phyloP scores from a whole-genome alignment of 2,113 vertebrate genomes.

The Bolborhynchus lineola region DNA sequence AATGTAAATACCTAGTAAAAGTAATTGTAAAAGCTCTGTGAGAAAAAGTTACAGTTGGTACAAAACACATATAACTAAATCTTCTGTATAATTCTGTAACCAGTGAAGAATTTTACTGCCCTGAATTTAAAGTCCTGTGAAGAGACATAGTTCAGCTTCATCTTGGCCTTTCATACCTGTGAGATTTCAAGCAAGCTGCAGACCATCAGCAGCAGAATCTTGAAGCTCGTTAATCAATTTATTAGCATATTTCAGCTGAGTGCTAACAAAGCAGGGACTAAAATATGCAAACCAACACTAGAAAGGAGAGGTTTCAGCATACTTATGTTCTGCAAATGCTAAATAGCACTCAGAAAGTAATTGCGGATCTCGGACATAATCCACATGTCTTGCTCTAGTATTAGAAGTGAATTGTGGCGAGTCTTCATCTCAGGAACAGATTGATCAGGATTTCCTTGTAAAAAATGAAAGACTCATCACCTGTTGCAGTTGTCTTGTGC shows the following conservation, averaged over 20 bases:
- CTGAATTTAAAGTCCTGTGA: not conserved
- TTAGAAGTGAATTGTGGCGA: not conserved
- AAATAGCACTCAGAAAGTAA: conserved; percentile 32
- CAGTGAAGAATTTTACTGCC: conserved; percentile 3
- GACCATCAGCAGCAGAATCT: not conserved
- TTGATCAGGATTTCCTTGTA: conserved; percentile 21
- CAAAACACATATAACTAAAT: not conserved
- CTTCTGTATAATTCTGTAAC: not conserved
- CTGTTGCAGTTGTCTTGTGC: conserved; percentile 18
- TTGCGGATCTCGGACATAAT: conserved; percentile 3
- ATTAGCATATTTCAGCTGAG: conserved; percentile 9
- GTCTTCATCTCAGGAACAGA: not conserved
- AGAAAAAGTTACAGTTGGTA: not conserved
- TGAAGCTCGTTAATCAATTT: not conserved
- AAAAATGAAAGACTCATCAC: conserved; percentile 12
- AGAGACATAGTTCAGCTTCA: not conserved
- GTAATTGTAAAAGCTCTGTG: not conserved
- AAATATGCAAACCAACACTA: conserved; percentile 10
- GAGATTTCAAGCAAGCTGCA: not conserved
- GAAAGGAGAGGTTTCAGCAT: not conserved
- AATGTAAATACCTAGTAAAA: not conserved
- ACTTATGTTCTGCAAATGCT: conserved; percentile 31
- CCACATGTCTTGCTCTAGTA: not conserved
- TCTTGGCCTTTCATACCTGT: not conserved
- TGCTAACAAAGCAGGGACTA: not conserved